Conservation (phyloP, 2,113 vertebrate genomes). For the Hippocampus zosterae region DNA sequence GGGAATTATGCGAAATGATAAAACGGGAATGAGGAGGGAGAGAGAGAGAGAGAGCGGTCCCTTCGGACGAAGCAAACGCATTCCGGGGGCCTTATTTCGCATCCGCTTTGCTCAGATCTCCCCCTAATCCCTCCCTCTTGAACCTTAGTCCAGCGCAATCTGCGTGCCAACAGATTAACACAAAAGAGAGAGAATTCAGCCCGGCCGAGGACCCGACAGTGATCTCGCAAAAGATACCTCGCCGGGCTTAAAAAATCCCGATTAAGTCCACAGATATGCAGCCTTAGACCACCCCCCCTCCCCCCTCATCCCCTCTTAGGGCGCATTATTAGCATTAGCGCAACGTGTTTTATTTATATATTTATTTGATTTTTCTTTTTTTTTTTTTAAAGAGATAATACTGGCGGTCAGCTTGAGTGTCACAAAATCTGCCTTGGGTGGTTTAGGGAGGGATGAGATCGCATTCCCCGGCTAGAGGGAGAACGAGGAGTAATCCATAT, state of each 20-base stretch:
- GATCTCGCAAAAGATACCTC: constrained; percentile 70
- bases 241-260: constrained; percentile 59
- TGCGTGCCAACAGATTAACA: constrained; percentile 73
- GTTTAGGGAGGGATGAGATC: constrained; percentile 52
- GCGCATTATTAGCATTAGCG: constrained; percentile 67
- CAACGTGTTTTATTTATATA: constrained; percentile 60
- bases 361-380: constrained; percentile 55
- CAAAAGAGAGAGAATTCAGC: constrained; percentile 67
- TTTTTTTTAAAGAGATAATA: constrained; percentile 63
- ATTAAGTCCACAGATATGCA: constrained; percentile 67
- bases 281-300: constrained; percentile 43
- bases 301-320: constrained; percentile 51
- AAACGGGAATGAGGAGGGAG: constrained; percentile 33
- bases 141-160: constrained; percentile 66
- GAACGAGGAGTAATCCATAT: constrained; percentile 64
- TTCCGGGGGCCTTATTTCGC: constrained; percentile 48
- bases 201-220: constrained; percentile 59
- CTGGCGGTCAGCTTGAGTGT: constrained; percentile 60
- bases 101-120: constrained; percentile 68
- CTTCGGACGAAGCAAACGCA: constrained; percentile 40
- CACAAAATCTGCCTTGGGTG: constrained; percentile 65
- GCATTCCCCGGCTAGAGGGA: constrained; percentile 53
- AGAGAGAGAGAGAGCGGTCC: constrained; percentile 27
- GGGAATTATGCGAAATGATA: constrained; percentile 61
- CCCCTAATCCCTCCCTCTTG: constrained; percentile 70